Conservation (phyloP, 2,113 vertebrate genomes). For the Alethe castanea region DNA sequence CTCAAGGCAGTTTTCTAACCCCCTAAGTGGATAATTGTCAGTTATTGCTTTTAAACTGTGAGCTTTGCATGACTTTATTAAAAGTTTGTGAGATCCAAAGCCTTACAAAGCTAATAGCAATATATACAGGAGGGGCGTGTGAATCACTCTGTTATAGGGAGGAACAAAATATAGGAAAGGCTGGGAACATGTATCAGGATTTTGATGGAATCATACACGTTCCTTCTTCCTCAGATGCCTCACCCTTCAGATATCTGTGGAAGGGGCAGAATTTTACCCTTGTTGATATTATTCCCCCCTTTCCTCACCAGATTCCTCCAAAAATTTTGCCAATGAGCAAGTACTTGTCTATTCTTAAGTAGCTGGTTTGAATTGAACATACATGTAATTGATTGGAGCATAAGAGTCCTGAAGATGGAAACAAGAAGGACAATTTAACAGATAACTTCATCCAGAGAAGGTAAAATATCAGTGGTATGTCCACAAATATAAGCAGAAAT, state of each 20-base stretch:
- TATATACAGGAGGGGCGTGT: background rate
- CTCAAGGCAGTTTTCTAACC: slow-evolving; percentile 64
- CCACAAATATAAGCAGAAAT: background rate
- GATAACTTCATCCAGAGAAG: background rate
- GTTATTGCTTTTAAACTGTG: slow-evolving; percentile 65
- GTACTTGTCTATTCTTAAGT: accelerated
- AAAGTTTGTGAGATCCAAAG: slow-evolving; percentile 48
- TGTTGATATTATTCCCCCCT: background rate
- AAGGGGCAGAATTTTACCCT: background rate
- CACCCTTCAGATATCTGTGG: background rate
- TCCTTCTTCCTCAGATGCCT: background rate
- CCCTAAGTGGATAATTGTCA: slow-evolving; percentile 72
- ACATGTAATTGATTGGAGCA: background rate
- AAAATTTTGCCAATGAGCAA: background rate
- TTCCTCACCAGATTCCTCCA: background rate
- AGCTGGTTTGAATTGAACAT: background rate
- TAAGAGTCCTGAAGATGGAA: background rate
- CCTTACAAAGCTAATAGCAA: background rate
- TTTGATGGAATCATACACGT: accelerated
- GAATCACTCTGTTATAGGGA: accelerated
- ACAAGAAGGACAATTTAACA: background rate
- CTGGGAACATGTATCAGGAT: background rate
- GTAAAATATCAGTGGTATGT: background rate
- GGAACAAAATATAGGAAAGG: background rate
- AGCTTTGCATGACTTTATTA: slow-evolving; percentile 43